Base-by-base conservation (phyloP, 2,113 vertebrate species). In the Ammodytes marinus region DNA sequence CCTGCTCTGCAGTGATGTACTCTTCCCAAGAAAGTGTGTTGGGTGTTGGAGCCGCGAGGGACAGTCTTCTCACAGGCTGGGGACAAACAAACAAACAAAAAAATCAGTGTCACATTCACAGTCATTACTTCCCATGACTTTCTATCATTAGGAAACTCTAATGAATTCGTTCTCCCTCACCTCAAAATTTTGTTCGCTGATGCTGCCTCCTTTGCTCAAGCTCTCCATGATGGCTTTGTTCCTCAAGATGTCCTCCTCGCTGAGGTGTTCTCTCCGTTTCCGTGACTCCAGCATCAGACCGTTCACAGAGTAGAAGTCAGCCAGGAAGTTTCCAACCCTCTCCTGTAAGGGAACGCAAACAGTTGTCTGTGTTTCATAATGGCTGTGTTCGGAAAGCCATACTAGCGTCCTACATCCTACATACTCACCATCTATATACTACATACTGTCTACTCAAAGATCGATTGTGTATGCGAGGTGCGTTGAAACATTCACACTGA, bases 161-260 rank as follows among this genome's bases (percentile, higher is more conserved):
- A 0, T 43, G 5, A 43, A 40, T 46, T 60, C 5, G 49, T 65
- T 59, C 13, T 42, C 50, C 53, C 53, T 42, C 6, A 99, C 98
- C 97, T 99, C 98, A 77, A 98, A 99, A 67, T 96, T 99, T 79
- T 99, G 98, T 80, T 99, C 98, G 83, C 97, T 96, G 84, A 99
- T 93, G 90, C 96, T 96, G 77, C 97, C 98, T 40, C 97, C 98
- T 95, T 99, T 99, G 77, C 98, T 99, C 75, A 99, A 92, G 88
- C 98, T 99, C 95, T 99, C 98, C 98, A 99, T 98, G 89, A 99
- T 98, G 55, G 98, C 98, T 92, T 99, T 99, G 82, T 99, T 99
- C 86, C 98, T 96, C 92, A 99, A 92, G 85, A 99, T 99, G 86
- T 99, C 98, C 87, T 99, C 98, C 89, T 99, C 98, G 19, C 97